Conservation (phyloP, 64 coral and sea anemone genomes). For the Montipora foliosa region DNA sequence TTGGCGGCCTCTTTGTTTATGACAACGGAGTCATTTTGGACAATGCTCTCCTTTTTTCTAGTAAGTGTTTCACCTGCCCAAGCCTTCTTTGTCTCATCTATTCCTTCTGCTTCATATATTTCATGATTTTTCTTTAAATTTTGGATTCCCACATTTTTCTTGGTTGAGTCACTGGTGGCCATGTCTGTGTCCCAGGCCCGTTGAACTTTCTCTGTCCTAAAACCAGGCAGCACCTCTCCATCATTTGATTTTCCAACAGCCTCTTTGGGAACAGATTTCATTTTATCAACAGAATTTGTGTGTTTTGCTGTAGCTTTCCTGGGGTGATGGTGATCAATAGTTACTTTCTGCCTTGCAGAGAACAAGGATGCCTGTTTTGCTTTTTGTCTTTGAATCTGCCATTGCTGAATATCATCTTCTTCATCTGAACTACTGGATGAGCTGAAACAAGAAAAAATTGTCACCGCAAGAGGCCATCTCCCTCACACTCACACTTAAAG, state of each 20-base stretch:
- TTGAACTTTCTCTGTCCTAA: not conserved
- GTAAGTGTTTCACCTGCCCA: not conserved
- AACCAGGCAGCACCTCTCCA: not conserved
- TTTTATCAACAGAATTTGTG: not conserved
- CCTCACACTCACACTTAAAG: too few relatives aligned
- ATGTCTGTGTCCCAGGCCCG: not conserved
- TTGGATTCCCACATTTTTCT: not conserved
- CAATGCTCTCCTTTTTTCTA: not conserved
- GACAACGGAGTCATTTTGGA: not conserved
- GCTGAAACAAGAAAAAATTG: slow-evolving; percentile 15
- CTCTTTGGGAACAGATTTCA: not conserved
- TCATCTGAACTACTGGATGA: slow-evolving; percentile 75
- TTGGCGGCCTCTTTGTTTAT: not conserved
- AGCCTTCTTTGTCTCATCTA: not conserved
- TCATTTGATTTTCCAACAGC: not conserved
- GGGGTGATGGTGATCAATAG: not conserved
- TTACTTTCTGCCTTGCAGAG: not conserved
- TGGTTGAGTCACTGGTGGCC: not conserved
- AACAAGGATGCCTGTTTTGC: slow-evolving; percentile 36
- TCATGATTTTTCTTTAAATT: not conserved
- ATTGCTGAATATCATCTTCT: slow-evolving; percentile 47
- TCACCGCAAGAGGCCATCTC: not conserved
- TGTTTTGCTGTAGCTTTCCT: not conserved
- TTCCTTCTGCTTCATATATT: not conserved
- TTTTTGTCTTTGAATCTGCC: slow-evolving; percentile 65